Conservation (phyloP, 2,113 vertebrate genomes). For the Miniopterus natalensis region DNA sequence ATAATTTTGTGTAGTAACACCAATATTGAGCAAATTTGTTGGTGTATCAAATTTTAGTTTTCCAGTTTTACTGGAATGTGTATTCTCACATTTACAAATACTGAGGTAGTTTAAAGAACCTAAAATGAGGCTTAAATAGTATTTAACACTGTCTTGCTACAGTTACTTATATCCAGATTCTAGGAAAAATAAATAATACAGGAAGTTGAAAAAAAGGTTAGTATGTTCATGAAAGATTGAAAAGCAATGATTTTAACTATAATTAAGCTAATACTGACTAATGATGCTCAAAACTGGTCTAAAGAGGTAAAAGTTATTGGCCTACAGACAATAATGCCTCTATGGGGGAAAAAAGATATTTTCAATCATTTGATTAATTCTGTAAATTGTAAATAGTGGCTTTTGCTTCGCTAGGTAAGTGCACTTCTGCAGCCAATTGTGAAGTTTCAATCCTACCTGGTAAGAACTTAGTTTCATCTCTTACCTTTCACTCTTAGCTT, state of each 20-base stretch:
- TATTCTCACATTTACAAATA: background rate
- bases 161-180: background rate
- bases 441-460: background rate
- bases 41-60: background rate
- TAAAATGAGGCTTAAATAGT: background rate
- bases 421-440: background rate
- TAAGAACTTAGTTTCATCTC: background rate
- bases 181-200: background rate
- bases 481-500: background rate
- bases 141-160: background rate
- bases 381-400: background rate
- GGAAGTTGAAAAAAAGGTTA: background rate
- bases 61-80: background rate
- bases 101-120: background rate
- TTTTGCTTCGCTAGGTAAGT: conserved; percentile 29
- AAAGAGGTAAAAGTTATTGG: conserved; percentile 35
- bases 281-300: background rate
- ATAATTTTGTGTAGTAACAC: background rate
- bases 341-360: background rate
- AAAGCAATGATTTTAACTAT: conserved; percentile 54
- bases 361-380: background rate
- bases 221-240: background rate
- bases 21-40: background rate
- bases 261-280: background rate
- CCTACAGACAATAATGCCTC: background rate